Percentiles rank a stretch among this genome's conserved stretches.
Evolutionary conservation across 2,888 invertebrate genomes (phyloP).

Genomic region (Corythucha ciliata): DNA sequence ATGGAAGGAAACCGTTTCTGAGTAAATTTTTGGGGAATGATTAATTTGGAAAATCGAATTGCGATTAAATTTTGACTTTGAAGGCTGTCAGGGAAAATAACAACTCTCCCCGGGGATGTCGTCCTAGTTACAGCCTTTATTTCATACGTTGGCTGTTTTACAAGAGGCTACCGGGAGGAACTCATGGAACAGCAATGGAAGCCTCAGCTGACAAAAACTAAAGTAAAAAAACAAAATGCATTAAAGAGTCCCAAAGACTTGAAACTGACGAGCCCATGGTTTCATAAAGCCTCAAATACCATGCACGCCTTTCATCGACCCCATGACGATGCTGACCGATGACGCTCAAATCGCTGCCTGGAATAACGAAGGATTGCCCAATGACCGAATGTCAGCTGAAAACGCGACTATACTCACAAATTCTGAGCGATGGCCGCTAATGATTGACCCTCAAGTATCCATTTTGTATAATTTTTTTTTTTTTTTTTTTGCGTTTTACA

Average conservation of each 20-base stretch:
- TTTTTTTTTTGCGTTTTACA: no score
- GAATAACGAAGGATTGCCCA: slow-evolving; percentile 89
- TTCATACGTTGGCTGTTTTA: slow-evolving; percentile 91
- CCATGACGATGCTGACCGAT: slow-evolving; percentile 76
- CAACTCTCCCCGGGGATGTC: slow-evolving; percentile 80
- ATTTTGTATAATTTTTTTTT: background rate
- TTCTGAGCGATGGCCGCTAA: slow-evolving; percentile 85
- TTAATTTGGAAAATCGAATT: background rate
- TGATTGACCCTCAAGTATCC: slow-evolving; percentile 81
- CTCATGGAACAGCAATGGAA: slow-evolving; percentile 71
- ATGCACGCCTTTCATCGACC: slow-evolving; percentile 67
- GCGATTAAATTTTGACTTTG: background rate
- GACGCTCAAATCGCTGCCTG: slow-evolving; percentile 86
- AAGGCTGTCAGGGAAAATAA: slow-evolving; percentile 59
- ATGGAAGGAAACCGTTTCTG: slow-evolving; percentile 60
- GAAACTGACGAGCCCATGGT: no score
- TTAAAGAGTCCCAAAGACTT: no score
- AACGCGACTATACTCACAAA: slow-evolving; percentile 86
- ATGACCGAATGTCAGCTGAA: slow-evolving; percentile 87
- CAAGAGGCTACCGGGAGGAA: slow-evolving; percentile 67
- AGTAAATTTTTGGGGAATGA: slow-evolving; percentile 39
- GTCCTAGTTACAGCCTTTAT: slow-evolving; percentile 84
- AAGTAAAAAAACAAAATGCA: no score
- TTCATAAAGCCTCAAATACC: slow-evolving; percentile 59
- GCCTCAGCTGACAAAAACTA: slow-evolving; percentile 61